Base-by-base conservation (phyloP, 2,797 vertebrate species). In the Cyprinella venusta region DNA sequence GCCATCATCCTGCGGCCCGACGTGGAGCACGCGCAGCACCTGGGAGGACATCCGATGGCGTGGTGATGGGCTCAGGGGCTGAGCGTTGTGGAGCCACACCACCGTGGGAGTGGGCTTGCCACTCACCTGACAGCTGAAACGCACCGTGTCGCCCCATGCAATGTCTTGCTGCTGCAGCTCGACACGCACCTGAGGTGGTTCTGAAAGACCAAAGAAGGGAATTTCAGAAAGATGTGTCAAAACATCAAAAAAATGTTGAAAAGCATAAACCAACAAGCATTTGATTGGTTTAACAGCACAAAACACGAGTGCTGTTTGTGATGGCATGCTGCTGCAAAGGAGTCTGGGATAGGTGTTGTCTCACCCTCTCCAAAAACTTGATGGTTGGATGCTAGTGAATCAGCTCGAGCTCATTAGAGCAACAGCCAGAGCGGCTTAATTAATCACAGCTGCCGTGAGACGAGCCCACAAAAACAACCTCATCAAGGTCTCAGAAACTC, bases 141-240 rank as follows among this genome's bases (percentile, higher is more conserved):
- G 97, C 89, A 97, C 97, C 0, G 92, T 96, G 88, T 97, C 96
- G 0, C 97, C 98, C 90, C 95, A 96, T 0, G 91, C 87, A 2
- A 95, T 95, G 84, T 96, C 94, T 90, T 96, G 96, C 90, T 96
- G 97, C 83, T 96, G 96, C 85, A 97, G 91, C 92, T 97, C 97
- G 92, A 99, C 91, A 0, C 93, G 96, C 91, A 99, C 98, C 91
- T 97, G 96, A 0, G 97, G 97, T 38, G 97, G 97, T 84, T 99
- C 98, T 99, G 95, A 67, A 81, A 61, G 42, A 45, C 12, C 26
- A 82, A 6, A 78, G 30, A 71, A 76, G 3, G 45, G 33, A 68
- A 76, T 16, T 33, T 80, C 24, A 68, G 65, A 63, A 33, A 21
- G 54, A 7, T 56, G 61, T 24, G 59, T 52, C 38, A 56, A 54